Evolutionary conservation across 2,797 vertebrate genomes (phyloP).

Genomic region (Neopelma chrysocephalum): DNA sequence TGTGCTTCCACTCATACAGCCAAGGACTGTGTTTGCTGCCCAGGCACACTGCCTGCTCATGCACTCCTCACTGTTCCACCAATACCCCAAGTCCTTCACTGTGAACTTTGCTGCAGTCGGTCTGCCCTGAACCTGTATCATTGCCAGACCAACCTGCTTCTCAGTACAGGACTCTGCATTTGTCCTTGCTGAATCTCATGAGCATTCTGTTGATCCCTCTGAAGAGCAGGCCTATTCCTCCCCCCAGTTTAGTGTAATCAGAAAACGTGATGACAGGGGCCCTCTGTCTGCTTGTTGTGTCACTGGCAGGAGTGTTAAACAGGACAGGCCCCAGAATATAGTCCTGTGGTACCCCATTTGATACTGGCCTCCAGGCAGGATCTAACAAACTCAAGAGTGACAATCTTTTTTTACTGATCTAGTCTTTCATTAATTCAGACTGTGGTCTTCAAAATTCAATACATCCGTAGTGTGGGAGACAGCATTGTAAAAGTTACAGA

Average conservation of each 20-base stretch:
- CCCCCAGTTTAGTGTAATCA: rapidly evolving
- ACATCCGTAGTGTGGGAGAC: not conserved
- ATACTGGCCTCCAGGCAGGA: not conserved
- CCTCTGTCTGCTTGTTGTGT: not conserved
- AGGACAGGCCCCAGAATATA: not conserved
- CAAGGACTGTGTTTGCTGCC: not conserved
- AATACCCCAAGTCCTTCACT: not conserved
- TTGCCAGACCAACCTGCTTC: not conserved
- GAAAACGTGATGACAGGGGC: not conserved
- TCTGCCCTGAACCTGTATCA: not conserved
- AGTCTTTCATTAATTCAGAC: not conserved
- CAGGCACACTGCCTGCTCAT: rapidly evolving
- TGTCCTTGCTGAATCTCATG: not conserved
- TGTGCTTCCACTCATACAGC: not conserved
- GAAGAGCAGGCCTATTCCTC: not conserved
- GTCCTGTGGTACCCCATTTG: not conserved
- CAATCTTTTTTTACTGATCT: not conserved
- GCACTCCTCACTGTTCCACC: not conserved
- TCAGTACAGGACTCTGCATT: not conserved
- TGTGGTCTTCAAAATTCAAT: not conserved
- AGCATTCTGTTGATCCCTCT: not conserved
- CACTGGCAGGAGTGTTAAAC: not conserved
- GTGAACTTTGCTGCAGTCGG: not conserved
- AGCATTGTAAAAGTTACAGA: not conserved
- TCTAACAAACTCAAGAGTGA: not conserved